phyloP scores from a whole-genome alignment of 2,113 vertebrate genomes.

The Stigmatopora nigra region DNA sequence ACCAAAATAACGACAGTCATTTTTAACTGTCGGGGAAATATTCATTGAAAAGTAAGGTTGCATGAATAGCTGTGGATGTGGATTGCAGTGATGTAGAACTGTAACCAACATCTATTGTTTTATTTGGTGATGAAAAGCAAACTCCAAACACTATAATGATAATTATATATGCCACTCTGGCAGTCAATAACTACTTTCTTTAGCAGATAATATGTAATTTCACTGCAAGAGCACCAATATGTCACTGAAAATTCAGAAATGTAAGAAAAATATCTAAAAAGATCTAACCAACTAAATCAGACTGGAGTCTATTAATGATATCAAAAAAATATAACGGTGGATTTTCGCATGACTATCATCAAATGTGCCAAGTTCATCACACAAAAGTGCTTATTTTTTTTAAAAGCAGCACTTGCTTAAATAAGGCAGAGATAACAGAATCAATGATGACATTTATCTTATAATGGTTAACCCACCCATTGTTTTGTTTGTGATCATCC shows the following conservation, averaged over 20 bases:
- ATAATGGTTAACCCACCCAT: conserved; percentile 71
- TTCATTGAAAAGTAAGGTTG: too few relatives aligned
- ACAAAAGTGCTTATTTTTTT: background rate
- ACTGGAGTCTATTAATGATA: background rate
- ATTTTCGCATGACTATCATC: background rate
- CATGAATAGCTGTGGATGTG: background rate
- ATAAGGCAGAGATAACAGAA: background rate
- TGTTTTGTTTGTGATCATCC: conserved; percentile 88
- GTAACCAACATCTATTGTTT: background rate
- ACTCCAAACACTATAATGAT: background rate
- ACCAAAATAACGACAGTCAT: background rate
- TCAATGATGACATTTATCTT: background rate
- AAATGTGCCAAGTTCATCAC: background rate
- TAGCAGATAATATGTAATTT: background rate
- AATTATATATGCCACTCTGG: background rate
- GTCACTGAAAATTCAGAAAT: background rate
- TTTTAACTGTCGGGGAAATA: background rate
- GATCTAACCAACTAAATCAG: background rate
- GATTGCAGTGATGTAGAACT: background rate
- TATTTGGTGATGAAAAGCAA: background rate
- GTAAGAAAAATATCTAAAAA: background rate
- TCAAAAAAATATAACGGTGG: background rate
- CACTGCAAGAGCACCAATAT: background rate
- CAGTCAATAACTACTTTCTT: background rate
- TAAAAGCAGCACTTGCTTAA: background rate